These are phyloP conservation scores for Dicaeum eximium DNA, from an alignment of 2,113 vertebrate genomes.

Conservation along the genomic window DNA sequence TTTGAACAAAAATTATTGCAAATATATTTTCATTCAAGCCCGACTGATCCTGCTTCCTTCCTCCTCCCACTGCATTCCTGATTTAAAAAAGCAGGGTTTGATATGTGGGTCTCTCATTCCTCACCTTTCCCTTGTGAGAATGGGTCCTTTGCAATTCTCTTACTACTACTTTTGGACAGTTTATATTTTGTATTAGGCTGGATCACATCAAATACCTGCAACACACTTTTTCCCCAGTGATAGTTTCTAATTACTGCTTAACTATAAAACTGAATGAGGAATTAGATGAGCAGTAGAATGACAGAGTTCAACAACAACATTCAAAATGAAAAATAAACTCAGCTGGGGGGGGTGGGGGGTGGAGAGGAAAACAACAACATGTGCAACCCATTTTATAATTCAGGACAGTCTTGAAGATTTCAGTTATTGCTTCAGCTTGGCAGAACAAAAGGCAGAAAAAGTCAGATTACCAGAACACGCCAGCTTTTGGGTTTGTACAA, in stretches of 20 bases:
- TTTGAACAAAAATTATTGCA: neutral
- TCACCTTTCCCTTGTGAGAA: neutral
- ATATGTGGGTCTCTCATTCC: neutral
- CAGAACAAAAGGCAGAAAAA: neutral
- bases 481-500: neutral
- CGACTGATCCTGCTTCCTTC: neutral
- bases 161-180: neutral
- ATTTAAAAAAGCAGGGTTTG: neutral
- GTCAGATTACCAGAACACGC: neutral
- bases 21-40: neutral
- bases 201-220: neutral
- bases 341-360: too few relatives aligned
- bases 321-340: conserved; percentile 1
- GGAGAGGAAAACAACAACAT: neutral
- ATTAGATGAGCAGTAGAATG: neutral
- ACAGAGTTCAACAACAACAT: neutral
- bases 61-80: neutral
- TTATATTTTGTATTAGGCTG: neutral
- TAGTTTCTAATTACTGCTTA: neutral
- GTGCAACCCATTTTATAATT: conserved; percentile 27
- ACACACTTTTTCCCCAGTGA: neutral
- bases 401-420: neutral
- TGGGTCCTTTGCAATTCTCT: neutral
- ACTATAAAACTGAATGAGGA: neutral
- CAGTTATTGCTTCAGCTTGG: neutral